A percentile compares a stretch with the other conserved stretches of the same genome.
Evolutionary conservation across 2,888 invertebrate species (phyloP).

Genomic region (Spodoptera exigua): DNA sequence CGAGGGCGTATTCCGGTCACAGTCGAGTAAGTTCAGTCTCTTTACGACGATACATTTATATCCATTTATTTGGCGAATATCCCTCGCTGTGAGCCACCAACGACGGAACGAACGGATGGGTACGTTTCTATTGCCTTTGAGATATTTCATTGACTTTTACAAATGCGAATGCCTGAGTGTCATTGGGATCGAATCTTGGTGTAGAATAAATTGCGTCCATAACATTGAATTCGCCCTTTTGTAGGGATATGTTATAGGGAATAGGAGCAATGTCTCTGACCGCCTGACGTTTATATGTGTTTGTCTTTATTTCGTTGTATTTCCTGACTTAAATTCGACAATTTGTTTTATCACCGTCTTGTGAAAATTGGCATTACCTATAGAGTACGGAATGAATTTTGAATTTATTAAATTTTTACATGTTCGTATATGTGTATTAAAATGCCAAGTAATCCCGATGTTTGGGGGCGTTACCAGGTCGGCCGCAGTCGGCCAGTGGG

Average conservation of each 20-base stretch:
- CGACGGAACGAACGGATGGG: constrained; percentile 68
- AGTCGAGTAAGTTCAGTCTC: constrained; percentile 60
- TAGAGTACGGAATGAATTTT: too few relatives aligned
- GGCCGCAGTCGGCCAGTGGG: constrained; percentile 47
- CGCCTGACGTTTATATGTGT: constrained; percentile 10
- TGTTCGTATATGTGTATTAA: constrained; percentile 33
- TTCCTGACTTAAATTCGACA: neutral
- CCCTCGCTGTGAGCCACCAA: constrained; percentile 64
- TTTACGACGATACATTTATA: constrained; percentile 71
- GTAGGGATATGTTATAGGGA: constrained; percentile 37
- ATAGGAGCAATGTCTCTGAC: constrained; percentile 16
- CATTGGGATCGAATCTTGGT: constrained; percentile 61
- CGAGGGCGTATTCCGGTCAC: constrained; percentile 57
- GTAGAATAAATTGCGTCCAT: constrained; percentile 56
- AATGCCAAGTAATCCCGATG: constrained; percentile 53
- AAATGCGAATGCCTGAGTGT: constrained; percentile 70
- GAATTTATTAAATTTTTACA: constrained; percentile 17
- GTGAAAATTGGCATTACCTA: too few relatives aligned
- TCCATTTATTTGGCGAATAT: constrained; percentile 73
- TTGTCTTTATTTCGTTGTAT: constrained; percentile 1
- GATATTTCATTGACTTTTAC: constrained; percentile 76
- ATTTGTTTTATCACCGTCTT: neutral
- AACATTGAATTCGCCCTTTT: constrained; percentile 52
- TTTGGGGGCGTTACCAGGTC: constrained; percentile 61
- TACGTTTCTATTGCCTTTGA: constrained; percentile 74